phyloP scores from a whole-genome alignment of 2,113 vertebrate species.

The Sardina pilchardus region DNA sequence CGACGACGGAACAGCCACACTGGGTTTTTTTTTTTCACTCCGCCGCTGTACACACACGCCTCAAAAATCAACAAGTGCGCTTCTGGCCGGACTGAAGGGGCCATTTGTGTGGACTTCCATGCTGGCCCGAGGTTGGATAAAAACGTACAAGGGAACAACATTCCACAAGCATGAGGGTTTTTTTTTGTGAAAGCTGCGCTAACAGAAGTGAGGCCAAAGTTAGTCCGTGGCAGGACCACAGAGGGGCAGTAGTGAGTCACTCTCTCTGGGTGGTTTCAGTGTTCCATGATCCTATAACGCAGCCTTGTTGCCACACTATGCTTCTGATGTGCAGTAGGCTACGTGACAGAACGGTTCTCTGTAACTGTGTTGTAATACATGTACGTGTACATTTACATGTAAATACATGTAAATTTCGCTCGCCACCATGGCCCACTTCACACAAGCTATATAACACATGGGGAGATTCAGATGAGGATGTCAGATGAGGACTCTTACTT shows the following conservation, averaged over 20 bases:
- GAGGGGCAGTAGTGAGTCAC: neutral
- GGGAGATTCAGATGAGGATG: neutral
- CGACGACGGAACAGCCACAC: neutral
- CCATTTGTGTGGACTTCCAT: conserved; percentile 29
- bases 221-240: neutral
- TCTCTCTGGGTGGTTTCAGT: neutral
- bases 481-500: neutral
- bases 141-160: neutral
- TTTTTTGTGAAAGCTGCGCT: neutral
- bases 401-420: neutral
- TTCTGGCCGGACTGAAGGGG: conserved; percentile 26
- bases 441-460: neutral
- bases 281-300: neutral
- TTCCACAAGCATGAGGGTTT: conserved; percentile 18
- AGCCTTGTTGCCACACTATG: neutral
- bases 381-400: no score
- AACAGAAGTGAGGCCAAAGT: neutral
- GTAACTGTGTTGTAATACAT: no score
- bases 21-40: neutral
- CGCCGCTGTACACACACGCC: conserved; percentile 11
- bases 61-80: conserved; percentile 36
- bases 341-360: neutral
- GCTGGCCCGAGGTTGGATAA: conserved; percentile 22
- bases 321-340: neutral
- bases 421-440: neutral